Evolutionary conservation across 2,888 invertebrate species (phyloP), one percentile per base, ranked within the genome.

Genomic region (Zaprionus obscuricornis): DNA sequence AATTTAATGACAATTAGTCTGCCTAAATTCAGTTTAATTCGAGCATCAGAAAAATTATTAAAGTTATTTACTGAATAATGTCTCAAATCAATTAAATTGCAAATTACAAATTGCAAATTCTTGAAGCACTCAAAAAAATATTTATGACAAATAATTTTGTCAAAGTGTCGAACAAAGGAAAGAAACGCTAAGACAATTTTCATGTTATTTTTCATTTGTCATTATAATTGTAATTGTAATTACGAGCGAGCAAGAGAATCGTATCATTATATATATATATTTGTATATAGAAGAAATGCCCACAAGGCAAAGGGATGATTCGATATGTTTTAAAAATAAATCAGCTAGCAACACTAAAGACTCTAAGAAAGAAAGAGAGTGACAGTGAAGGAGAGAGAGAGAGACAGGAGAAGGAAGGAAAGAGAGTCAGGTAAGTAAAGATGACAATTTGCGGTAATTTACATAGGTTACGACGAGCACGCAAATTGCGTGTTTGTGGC

Each of bases 171-270:
- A 20, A 16, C 37, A 13, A 46, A 34, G 13, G 16, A 50, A 55
- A 57, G 45, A 56, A 26, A 47, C 51, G 43, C 66, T 54, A 47
- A 43, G 57, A 45, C 26, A 8, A 14, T 52, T 59, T 67, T 27
- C n/a, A 34, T 37, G 29, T 42, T 51, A 22, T 49, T 17, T 51
- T 51, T 49, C 59, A 84, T 81, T 81, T 86, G 74, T 84, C 81
- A 64, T 84, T 76, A 79, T 76, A 85, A 86, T 86, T 82, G 78
- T 65, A 55, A 29, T 39, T n/a, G n/a, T n/a, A n/a, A n/a, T n/a
- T n/a, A n/a, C n/a, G n/a, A n/a, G n/a, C n/a, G 62, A 52, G 22
- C 24, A 52, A 49, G 56, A 62, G 24, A 47, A n/a, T n/a, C n/a
- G 47, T 33, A 50, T 47, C 27, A 49, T 43, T 50, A 49, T 43